Conservation (phyloP, 2,888 invertebrate genomes). For the Euplexia lucipara region DNA sequence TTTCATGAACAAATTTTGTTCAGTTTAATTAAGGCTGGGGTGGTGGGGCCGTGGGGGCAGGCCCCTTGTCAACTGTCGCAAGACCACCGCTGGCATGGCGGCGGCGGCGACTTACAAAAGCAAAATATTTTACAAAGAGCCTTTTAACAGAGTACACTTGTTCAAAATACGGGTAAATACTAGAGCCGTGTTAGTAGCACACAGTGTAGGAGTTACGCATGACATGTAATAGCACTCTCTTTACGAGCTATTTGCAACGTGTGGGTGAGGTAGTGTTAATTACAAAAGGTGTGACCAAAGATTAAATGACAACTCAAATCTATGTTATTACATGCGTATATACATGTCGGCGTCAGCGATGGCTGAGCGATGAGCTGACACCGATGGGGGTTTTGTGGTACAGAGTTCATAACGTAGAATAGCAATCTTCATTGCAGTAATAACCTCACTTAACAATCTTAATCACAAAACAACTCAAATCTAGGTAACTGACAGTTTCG, state of each 20-base stretch:
- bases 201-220: neutral
- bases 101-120: slow-evolving; percentile 54
- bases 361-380: no score
- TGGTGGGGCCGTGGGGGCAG: neutral
- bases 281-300: no score
- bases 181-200: neutral
- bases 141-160: slow-evolving; percentile 52
- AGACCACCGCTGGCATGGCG: slow-evolving; percentile 19
- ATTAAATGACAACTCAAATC: no score
- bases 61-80: slow-evolving; percentile 49
- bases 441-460: no score
- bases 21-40: slow-evolving; percentile 57
- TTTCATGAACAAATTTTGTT: slow-evolving; percentile 58
- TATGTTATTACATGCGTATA: no score
- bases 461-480: no score
- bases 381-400: no score
- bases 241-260: neutral
- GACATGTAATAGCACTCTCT: neutral
- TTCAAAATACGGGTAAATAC: slow-evolving; percentile 47
- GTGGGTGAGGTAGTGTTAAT: no score
- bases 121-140: slow-evolving; percentile 65
- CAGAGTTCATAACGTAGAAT: no score
- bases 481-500: no score
- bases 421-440: no score
- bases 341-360: no score